Percentiles rank a stretch among this genome's conserved stretches.
These are phyloP conservation scores for Sebastolobus altivelis DNA, from an alignment of 2,797 vertebrate genomes.

Conservation along the genomic window DNA sequence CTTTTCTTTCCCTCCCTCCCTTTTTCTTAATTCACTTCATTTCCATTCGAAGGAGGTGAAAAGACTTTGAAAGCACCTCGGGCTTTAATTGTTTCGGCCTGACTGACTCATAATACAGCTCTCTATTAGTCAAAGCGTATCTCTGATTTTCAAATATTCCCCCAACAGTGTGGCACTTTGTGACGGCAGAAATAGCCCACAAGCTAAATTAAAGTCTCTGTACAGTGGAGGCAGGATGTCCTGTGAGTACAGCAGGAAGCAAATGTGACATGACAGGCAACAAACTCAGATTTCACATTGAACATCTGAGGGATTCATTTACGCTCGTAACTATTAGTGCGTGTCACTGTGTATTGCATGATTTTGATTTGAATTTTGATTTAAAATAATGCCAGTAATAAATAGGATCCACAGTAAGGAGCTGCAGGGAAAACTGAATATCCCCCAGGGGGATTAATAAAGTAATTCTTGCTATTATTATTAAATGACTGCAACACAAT, in stretches of 20 bases:
- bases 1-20: constrained; percentile 42
- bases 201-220: constrained; percentile 61
- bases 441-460: not conserved
- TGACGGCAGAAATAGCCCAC: constrained; percentile 67
- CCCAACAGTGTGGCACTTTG: constrained; percentile 57
- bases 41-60: constrained; percentile 77
- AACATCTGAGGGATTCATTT: constrained; percentile 47
- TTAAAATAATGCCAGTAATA: constrained; percentile 6
- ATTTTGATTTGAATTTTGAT: constrained; percentile 13
- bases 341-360: constrained; percentile 22
- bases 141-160: constrained; percentile 70
- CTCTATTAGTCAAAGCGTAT: constrained; percentile 73
- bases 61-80: constrained; percentile 79
- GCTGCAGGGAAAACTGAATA: not conserved
- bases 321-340: constrained; percentile 25
- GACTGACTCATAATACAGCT: constrained; percentile 76
- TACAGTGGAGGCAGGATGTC: constrained; percentile 58
- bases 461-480: not conserved
- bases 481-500: not conserved
- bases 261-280: constrained; percentile 61
- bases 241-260: constrained; percentile 54
- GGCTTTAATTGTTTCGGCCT: constrained; percentile 77
- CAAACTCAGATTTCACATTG: constrained; percentile 54
- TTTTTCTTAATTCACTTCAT: constrained; percentile 71
- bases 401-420: not conserved